Conservation (phyloP, 2,888 invertebrate genomes). For the Hydropsyche betteni region DNA sequence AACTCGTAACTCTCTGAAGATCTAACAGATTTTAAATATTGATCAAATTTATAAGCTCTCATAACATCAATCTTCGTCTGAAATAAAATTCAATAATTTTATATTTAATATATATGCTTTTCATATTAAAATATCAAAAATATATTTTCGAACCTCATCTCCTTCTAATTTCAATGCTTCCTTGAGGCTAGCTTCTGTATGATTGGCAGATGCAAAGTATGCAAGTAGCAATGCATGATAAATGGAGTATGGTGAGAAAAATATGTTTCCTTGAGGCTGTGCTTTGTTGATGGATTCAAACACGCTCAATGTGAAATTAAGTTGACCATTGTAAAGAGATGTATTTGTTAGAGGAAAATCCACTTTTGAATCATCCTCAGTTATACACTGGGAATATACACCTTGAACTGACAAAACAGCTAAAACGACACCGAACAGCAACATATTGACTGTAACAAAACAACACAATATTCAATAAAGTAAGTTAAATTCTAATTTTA, state of each 20-base stretch:
- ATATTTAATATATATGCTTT: not conserved
- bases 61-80: constrained; percentile 76
- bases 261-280: constrained; percentile 77
- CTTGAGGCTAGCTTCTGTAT: constrained; percentile 74
- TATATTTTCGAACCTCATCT: constrained; percentile 7
- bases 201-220: constrained; percentile 78
- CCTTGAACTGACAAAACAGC: constrained; percentile 8
- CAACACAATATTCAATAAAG: too few species aligned
- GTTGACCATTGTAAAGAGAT: constrained; percentile 64
- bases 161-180: constrained; percentile 62
- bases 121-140: not conserved
- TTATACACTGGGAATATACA: constrained; percentile 30
- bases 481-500: too few species aligned
- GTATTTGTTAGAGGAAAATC: not conserved
- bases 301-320: constrained; percentile 76
- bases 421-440: not conserved
- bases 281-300: constrained; percentile 73
- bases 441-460: constrained; percentile 6
- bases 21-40: constrained; percentile 64
- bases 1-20: constrained; percentile 75
- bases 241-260: constrained; percentile 89
- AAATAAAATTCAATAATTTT: constrained; percentile 51
- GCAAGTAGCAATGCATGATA: constrained; percentile 81
- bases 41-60: constrained; percentile 78
- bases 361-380: constrained; percentile 22